A percentile compares a stretch with the other conserved stretches of the same genome.
These are phyloP conservation scores for Sylvia borin DNA, from an alignment of 2,797 vertebrate genomes.

Conservation along the genomic window DNA sequence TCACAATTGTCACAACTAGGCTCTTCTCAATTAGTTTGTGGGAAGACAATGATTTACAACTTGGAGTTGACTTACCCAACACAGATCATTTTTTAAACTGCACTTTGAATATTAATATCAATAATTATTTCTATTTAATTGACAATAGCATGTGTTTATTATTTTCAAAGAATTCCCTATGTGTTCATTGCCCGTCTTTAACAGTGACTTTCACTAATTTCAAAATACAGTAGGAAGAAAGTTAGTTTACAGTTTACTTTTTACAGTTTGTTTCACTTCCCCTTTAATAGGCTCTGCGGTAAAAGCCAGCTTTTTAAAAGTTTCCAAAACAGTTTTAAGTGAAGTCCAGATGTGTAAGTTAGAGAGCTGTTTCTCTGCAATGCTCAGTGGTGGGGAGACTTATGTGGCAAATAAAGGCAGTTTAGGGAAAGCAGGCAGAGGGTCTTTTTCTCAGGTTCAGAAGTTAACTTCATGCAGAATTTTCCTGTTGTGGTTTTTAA, in stretches of 20 bases:
- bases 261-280: neutral
- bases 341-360: neutral
- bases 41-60: neutral
- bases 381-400: neutral
- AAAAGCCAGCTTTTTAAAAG: neutral
- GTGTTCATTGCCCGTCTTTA: neutral
- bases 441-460: neutral
- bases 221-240: neutral
- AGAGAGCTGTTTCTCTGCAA: neutral
- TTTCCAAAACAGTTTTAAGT: conserved; percentile 31
- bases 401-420: neutral
- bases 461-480: neutral
- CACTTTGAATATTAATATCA: neutral
- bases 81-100: neutral
- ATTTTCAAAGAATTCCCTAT: neutral
- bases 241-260: neutral
- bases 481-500: neutral
- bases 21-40: neutral
- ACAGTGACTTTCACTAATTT: neutral
- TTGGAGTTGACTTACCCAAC: neutral
- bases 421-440: neutral
- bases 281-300: neutral
- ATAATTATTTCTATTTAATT: neutral
- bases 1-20: neutral
- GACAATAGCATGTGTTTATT: neutral